phyloP scores from a whole-genome alignment of 2,888 invertebrate species.

The Parnassius smintheus region DNA sequence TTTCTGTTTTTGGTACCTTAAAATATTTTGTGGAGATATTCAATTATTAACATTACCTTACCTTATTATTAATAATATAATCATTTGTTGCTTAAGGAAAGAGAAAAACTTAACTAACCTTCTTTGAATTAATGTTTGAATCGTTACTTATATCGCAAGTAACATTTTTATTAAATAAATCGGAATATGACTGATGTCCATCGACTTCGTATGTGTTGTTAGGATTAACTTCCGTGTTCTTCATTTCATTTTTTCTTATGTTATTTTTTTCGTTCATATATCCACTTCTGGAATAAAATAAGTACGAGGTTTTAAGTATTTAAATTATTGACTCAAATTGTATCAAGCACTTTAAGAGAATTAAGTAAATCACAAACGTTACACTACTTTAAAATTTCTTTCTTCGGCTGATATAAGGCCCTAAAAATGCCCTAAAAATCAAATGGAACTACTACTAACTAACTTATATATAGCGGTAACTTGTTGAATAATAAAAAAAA shows the following conservation, averaged over 20 bases:
- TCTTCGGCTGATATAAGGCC: not conserved
- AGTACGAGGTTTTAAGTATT: not conserved
- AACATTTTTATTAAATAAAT: not conserved
- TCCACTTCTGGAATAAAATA: not conserved
- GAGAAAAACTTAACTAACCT: not conserved
- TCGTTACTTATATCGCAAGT: not conserved
- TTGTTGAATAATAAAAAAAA: not conserved
- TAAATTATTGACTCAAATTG: conserved; percentile 7
- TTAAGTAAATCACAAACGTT: conserved; percentile 11
- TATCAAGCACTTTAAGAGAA: conserved; percentile 12
- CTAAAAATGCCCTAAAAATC: conserved; percentile 12
- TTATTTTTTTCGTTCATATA: not conserved
- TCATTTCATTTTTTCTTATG: not conserved
- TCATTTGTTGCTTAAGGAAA: too few species aligned
- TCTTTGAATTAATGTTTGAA: not conserved
- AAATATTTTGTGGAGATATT: not conserved
- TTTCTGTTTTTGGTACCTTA: not conserved
- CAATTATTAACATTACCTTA: too few species aligned
- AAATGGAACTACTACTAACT: not conserved
- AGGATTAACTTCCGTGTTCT: not conserved
- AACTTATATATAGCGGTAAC: not conserved
- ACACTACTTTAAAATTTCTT: not conserved
- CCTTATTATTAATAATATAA: too few species aligned
- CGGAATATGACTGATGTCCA: not conserved
- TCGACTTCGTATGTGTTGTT: not conserved